Percentiles rank a stretch among this genome's conserved stretches.
phyloP scores from a whole-genome alignment of 2,113 vertebrate species.

The Tamias sibiricus region DNA sequence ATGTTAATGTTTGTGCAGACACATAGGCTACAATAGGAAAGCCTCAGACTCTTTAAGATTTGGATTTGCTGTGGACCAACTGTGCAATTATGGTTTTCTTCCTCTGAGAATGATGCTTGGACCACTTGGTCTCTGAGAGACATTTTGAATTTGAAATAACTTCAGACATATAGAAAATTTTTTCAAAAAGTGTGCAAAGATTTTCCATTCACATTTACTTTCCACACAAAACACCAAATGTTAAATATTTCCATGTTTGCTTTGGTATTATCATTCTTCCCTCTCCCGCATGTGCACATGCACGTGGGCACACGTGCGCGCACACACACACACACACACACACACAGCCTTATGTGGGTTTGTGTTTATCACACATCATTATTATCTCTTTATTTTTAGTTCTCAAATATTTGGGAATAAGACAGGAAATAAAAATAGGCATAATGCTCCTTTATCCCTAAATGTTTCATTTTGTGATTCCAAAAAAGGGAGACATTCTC shows the following conservation, averaged over 20 bases:
- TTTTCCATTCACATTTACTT: neutral
- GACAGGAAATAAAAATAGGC: neutral
- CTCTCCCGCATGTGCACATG: accelerated
- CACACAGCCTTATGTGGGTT: neutral
- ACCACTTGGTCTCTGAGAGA: neutral
- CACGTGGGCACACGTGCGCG: neutral
- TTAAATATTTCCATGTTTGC: neutral
- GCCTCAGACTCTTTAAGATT: neutral
- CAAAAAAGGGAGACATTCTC: neutral
- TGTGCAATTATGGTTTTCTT: neutral
- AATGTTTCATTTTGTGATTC: slow-evolving; percentile 31
- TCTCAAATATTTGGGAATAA: neutral
- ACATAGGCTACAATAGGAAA: neutral
- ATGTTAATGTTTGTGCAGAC: neutral
- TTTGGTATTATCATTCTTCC: neutral
- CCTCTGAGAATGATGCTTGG: neutral
- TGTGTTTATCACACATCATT: neutral
- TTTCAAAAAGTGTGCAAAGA: neutral
- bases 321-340: neutral
- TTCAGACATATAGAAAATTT: slow-evolving; percentile 30
- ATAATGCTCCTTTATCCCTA: neutral
- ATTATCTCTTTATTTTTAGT: slow-evolving; percentile 16
- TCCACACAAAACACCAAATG: neutral
- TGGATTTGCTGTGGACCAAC: neutral
- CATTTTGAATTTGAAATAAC: slow-evolving; percentile 50